A percentile compares a stretch with the other conserved stretches of the same genome.
phyloP scores from a whole-genome alignment of 2,797 vertebrate genomes.

The Pangasius larnaudii region DNA sequence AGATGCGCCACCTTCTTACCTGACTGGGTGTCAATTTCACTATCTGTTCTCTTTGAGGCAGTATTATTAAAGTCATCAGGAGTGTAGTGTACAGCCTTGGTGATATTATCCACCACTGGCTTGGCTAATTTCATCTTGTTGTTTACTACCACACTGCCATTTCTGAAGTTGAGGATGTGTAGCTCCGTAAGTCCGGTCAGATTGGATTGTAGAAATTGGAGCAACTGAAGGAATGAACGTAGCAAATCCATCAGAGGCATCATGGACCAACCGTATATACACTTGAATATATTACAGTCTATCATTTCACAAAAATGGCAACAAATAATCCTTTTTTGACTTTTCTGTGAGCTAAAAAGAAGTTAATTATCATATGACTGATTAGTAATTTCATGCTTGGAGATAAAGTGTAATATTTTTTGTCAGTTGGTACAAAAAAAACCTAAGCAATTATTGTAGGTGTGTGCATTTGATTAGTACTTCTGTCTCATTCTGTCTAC shows the following conservation, averaged over 20 bases:
- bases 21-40: constrained; percentile 90
- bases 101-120: constrained; percentile 88
- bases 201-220: constrained; percentile 91
- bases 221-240: constrained; percentile 77
- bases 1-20: constrained; percentile 72
- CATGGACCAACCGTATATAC: neutral
- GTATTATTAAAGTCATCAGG: constrained; percentile 86
- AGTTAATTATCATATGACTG: constrained; percentile 12
- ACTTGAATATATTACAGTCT: neutral
- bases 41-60: constrained; percentile 81
- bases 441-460: constrained; percentile 19
- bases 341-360: neutral
- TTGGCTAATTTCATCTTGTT: constrained; percentile 89
- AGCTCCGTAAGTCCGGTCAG: constrained; percentile 92
- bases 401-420: constrained; percentile 8
- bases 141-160: constrained; percentile 94
- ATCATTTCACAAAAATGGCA: neutral
- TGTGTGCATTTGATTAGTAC: constrained; percentile 49
- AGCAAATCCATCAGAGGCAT: neutral
- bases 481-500: constrained; percentile 12
- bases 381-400: constrained; percentile 29
- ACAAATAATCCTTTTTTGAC: neutral
- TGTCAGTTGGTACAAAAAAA: constrained; percentile 16
- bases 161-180: constrained; percentile 94
- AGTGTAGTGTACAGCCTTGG: constrained; percentile 84